Base-by-base conservation (phyloP, 2,113 vertebrate genomes). In the Corvus hawaiiensis region DNA sequence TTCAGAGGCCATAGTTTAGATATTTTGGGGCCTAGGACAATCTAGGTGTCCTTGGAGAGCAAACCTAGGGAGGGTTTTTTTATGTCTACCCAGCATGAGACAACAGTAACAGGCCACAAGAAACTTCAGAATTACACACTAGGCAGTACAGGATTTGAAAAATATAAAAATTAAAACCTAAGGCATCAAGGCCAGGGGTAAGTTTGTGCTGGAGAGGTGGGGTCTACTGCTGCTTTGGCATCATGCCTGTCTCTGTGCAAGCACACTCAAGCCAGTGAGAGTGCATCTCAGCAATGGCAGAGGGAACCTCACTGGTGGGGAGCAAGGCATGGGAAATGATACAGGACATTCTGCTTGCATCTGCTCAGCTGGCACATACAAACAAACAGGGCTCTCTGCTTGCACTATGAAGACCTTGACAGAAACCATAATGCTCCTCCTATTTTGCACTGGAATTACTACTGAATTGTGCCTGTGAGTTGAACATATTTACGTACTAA, bases 191-290 rank as follows among this genome's bases (percentile, higher is more conserved):
- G 16, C 15, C 13, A 37, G 28, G 41, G 46, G 11, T 35, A 54
- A n/a, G 43, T 68, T 51, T n/a, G 7, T 41, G 59, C 37, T 35
- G 71, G 21, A 52, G n/a, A 49, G 22, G 10, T 61, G 37, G 32
- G 17, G 6, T 74, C 14, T 73, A 1, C 19, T 0, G 2, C 26
- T 35, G 33, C 44, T 68, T 56, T 18, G 35, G 23, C 35, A 23
- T 11, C 2, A 0, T 12, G 6, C 0, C 3, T 52, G 19, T 23
- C n/a, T 18, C 33, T 43, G 9, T 64, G 67, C 52, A 37, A 64
- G 33, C 26, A 28, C 52, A 9, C 8, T 37, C 11, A 43, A 13
- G 30, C 13, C 3, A 12, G 44, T 8, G 49, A 59, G 11, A 59
- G 5, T 2, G 6, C 4, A 16, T 20, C 16, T 49, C 79, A 23